Evolutionary conservation across 2,113 vertebrate species (phyloP).

Genomic region (Perca fluviatilis): DNA sequence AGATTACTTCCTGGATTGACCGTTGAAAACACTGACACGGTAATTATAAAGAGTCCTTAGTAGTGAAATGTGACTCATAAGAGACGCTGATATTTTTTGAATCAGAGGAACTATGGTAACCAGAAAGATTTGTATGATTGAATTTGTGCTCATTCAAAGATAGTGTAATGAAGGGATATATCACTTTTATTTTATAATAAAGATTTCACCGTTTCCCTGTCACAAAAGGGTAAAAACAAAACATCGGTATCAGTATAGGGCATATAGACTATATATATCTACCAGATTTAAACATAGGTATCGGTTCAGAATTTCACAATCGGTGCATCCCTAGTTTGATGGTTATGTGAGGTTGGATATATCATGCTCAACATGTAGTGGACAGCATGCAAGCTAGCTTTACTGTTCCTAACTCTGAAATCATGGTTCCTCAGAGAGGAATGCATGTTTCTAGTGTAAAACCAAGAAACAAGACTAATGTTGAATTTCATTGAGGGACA

Average conservation of each 20-base stretch:
- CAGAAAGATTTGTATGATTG: neutral
- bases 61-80: neutral
- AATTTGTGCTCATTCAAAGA: too few relatives aligned
- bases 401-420: constrained; percentile 8
- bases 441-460: neutral
- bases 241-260: too few relatives aligned
- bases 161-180: too few relatives aligned
- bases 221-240: too few relatives aligned
- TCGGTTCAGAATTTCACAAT: too few relatives aligned
- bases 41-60: constrained; percentile 1
- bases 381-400: neutral
- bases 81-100: neutral
- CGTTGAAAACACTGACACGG: neutral
- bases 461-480: constrained; percentile 2
- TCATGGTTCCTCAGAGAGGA: neutral
- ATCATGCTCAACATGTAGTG: neutral
- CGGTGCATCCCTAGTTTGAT: neutral
- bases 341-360: neutral
- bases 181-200: too few relatives aligned
- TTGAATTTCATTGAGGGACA: constrained; percentile 53
- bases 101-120: neutral
- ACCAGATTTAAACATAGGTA: too few relatives aligned
- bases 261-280: too few relatives aligned
- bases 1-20: constrained; percentile 12
- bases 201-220: too few relatives aligned